phyloP scores from a whole-genome alignment of 2,888 invertebrate genomes.

The Merodon equestris region DNA sequence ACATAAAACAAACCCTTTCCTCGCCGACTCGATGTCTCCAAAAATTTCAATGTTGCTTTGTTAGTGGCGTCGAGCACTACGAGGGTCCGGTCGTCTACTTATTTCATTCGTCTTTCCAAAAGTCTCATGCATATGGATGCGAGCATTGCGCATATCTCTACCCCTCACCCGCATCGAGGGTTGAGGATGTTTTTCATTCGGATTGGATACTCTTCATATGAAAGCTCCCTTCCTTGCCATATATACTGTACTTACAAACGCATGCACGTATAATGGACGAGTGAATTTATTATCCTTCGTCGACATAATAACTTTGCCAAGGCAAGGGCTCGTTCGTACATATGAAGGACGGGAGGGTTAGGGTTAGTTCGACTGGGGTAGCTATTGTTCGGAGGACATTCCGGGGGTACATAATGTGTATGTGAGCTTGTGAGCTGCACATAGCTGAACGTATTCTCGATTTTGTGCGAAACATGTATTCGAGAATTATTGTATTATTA shows the following conservation, averaged over 20 bases:
- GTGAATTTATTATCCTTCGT: slow-evolving; percentile 63
- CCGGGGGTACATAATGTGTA: slow-evolving; percentile 62
- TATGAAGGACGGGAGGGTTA: slow-evolving; percentile 9
- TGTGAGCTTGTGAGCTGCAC: slow-evolving; percentile 48
- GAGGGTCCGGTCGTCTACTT: slow-evolving; percentile 47
- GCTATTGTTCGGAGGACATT: slow-evolving; percentile 46
- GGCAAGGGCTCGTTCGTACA: slow-evolving; percentile 18
- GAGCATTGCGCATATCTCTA: slow-evolving; percentile 61
- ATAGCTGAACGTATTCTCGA: slow-evolving; percentile 50
- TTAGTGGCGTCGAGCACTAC: slow-evolving; percentile 24
- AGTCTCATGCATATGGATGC: slow-evolving; percentile 36
- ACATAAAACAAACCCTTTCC: slow-evolving; percentile 10
- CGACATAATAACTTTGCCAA: slow-evolving; percentile 51
- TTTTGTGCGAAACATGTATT: slow-evolving; percentile 55
- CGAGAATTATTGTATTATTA: slow-evolving; percentile 40
- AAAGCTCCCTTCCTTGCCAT: slow-evolving; percentile 43
- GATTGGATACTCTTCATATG: slow-evolving; percentile 59
- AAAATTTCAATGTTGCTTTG: slow-evolving; percentile 38
- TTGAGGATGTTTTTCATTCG: slow-evolving; percentile 43
- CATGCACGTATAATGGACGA: slow-evolving; percentile 23
- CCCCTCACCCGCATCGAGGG: slow-evolving; percentile 10
- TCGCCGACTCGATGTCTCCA: slow-evolving; percentile 36
- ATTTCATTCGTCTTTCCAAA: slow-evolving; percentile 3
- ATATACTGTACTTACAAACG: slow-evolving; percentile 1
- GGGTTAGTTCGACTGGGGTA: slow-evolving; percentile 43